phyloP scores from a whole-genome alignment of 2,888 invertebrate species.

The Hermodice carunculata region DNA sequence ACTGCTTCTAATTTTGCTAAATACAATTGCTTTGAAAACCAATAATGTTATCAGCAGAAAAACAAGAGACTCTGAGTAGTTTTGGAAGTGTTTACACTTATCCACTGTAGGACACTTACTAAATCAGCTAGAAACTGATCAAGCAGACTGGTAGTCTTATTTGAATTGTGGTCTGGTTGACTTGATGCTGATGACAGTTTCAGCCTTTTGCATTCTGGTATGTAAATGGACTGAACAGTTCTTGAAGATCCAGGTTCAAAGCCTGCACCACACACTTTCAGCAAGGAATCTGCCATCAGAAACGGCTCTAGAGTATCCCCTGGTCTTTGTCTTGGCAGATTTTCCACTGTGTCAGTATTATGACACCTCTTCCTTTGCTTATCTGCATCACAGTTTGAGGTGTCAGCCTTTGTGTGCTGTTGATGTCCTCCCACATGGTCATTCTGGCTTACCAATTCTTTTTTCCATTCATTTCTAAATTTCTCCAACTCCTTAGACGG shows the following conservation, averaged over 20 bases:
- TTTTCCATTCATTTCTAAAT: conserved; percentile 16
- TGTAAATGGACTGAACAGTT: not conserved
- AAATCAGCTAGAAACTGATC: conserved; percentile 10
- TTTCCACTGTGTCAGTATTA: not conserved
- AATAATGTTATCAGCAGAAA: no score
- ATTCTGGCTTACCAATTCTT: not conserved
- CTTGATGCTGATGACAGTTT: not conserved
- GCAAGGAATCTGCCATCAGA: conserved; percentile 13
- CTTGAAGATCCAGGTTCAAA: not conserved
- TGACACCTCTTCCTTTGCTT: not conserved
- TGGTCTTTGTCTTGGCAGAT: not conserved
- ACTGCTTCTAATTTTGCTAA: not conserved
- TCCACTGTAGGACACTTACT: not conserved
- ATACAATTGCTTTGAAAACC: not conserved
- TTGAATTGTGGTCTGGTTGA: not conserved
- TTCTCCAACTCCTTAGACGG: conserved; percentile 3
- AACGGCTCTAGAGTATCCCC: conserved; percentile 13
- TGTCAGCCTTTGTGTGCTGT: not conserved
- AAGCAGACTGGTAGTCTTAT: not conserved
- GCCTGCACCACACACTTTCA: conserved; percentile 4
- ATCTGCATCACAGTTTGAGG: not conserved
- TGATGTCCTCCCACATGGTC: no score
- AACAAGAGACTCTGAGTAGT: no score
- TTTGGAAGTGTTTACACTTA: not conserved
- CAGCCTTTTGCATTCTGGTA: no score